Evolutionary conservation across 2,113 vertebrate genomes (phyloP), one percentile per base, ranked within the genome.

Genomic region (Boulengeromyrus knoepffleri): DNA sequence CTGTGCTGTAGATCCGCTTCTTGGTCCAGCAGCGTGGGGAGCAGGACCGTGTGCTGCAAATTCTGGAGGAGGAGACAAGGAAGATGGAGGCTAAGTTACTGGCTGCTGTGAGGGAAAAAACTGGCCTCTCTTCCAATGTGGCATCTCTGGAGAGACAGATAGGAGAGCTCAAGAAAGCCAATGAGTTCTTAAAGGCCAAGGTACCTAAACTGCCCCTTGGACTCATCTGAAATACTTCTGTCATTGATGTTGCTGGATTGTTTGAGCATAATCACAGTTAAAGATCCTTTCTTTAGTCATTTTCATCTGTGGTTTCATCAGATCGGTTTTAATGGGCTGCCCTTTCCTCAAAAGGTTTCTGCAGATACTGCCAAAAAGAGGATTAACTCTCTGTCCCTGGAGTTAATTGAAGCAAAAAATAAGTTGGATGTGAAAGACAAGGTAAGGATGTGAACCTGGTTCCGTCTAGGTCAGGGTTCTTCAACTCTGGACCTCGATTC

Each of bases 391-490:
- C 94, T 99, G 0, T 97, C 96, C 47, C 93, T 97, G 92, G 99
- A 99, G 47, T 80, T 99, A 90, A 97, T 98, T 95, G 98, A 98
- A 90, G 96, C 97, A 62, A 97, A 96, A 93, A 97, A 96, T 91
- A 96, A 95, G 92, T 94, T 97, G 89, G 97, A 98, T 94, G 89
- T 93, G 1, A 99, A 98, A 92, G 97, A 97, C 85, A 97, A 95
- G 96, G 98, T 95, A 90, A 56, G 66, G 5, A 2, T n/a, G 17
- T 27, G 21, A 19, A 13, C 6, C 5, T n/a, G 17, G 24, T 49
- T 87, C 85, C n/a, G 13, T 17, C 0, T 27, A 19, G 49, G 9
- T 70, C 31, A 31, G 31, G 31, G 31, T 31, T 31, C 31, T 31
- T 31, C 31, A 31, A 31, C 31, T 31, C 31, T 31, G 31, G 31